Evolutionary conservation across 2,888 invertebrate species (phyloP).

Genomic region (Dermolepida albohirtum): DNA sequence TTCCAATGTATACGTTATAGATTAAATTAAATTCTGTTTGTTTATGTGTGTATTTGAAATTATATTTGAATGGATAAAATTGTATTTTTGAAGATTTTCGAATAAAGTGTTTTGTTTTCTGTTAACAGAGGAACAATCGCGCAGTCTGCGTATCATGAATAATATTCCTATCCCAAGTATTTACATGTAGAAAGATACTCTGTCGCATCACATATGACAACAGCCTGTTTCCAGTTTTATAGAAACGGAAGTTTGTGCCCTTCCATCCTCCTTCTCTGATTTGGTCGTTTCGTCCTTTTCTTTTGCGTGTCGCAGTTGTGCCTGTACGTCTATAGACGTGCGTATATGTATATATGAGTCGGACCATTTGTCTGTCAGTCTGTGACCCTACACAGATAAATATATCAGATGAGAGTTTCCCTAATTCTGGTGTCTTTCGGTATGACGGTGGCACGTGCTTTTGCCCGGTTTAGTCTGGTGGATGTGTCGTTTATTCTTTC

Average conservation of each 20-base stretch:
- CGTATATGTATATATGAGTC: constrained; percentile 59
- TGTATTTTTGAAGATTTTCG: too few species aligned
- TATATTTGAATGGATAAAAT: too few species aligned
- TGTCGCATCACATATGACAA: constrained; percentile 60
- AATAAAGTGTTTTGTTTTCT: too few species aligned
- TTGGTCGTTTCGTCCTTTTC: not conserved
- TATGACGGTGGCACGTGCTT: constrained; percentile 56
- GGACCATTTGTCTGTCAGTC: constrained; percentile 64
- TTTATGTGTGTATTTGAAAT: too few species aligned
- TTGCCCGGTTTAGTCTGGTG: constrained; percentile 26
- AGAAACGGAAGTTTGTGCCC: constrained; percentile 62
- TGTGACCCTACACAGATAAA: constrained; percentile 57
- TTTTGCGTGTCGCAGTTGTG: not conserved
- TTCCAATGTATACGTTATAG: too few species aligned
- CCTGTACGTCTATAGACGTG: constrained; percentile 52
- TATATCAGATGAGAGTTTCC: constrained; percentile 60
- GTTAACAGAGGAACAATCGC: too few species aligned
- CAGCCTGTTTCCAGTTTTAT: constrained; percentile 65
- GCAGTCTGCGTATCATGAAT: too few species aligned
- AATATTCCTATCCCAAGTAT: too few species aligned
- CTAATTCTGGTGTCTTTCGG: constrained; percentile 49
- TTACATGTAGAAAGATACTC: not conserved
- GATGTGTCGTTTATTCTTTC: constrained; percentile 19
- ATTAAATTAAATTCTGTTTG: too few species aligned
- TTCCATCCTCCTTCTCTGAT: constrained; percentile 3